Conservation (phyloP, 1,140 invertebrate species). For the Drosophila oshimai region DNA sequence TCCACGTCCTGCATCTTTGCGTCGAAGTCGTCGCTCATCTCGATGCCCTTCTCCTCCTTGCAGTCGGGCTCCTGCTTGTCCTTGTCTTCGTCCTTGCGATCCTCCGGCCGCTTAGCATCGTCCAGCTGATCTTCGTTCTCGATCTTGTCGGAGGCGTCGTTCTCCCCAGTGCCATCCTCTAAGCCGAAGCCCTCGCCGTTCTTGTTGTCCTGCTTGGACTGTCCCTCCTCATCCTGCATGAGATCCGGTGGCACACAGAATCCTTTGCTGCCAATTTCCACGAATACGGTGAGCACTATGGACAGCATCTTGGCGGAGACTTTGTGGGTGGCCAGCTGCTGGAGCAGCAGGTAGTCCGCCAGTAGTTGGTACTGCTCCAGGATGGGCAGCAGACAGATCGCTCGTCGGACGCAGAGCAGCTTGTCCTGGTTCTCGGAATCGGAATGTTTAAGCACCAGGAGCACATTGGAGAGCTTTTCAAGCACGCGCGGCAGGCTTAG, state of each 20-base stretch:
- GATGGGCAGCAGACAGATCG: slow-evolving; percentile 85
- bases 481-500: slow-evolving; percentile 84
- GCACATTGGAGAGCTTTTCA: slow-evolving; percentile 80
- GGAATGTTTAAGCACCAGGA: slow-evolving; percentile 58
- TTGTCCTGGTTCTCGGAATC: slow-evolving; percentile 28
- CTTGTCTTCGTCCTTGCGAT: slow-evolving; percentile 84
- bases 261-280: slow-evolving; percentile 93
- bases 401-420: slow-evolving; percentile 55
- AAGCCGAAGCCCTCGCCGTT: slow-evolving; percentile 90
- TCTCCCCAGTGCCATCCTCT: slow-evolving; percentile 95
- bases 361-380: slow-evolving; percentile 90
- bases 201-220: slow-evolving; percentile 84
- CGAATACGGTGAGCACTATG: slow-evolving; percentile 92
- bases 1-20: slow-evolving; percentile 92
- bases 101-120: slow-evolving; percentile 90
- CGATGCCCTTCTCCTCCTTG: slow-evolving; percentile 92
- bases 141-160: slow-evolving; percentile 95
- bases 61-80: slow-evolving; percentile 87
- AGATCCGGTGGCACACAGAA: slow-evolving; percentile 96
- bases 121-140: slow-evolving; percentile 94
- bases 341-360: slow-evolving; percentile 90
- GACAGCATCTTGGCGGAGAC: slow-evolving; percentile 92
- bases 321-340: slow-evolving; percentile 89
- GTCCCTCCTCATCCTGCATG: slow-evolving; percentile 86
- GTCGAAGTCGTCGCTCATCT: slow-evolving; percentile 83